Percentiles rank a stretch among this genome's conserved stretches.
Conservation (phyloP, 2,113 vertebrate genomes). For the Bothrops jararaca region DNA sequence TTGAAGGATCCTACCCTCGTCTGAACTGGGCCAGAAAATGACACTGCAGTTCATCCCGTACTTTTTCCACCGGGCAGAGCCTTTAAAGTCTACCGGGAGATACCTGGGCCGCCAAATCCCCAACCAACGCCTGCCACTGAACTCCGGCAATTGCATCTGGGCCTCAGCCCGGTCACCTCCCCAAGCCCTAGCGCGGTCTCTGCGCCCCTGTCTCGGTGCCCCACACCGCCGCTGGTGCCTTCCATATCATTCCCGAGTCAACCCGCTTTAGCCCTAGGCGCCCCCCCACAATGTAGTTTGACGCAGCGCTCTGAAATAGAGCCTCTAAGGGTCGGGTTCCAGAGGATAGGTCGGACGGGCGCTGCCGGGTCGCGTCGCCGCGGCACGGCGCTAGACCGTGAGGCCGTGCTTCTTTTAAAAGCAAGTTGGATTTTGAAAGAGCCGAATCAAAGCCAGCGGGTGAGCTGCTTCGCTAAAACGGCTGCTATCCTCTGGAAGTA, state of each 20-base stretch:
- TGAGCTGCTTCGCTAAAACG: background rate
- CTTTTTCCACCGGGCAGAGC: background rate
- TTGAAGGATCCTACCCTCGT: too few relatives aligned
- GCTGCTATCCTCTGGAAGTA: background rate
- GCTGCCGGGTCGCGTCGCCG: too few relatives aligned
- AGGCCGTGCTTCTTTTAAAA: background rate
- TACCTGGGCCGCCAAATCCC: too few relatives aligned
- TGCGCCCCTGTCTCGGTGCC: background rate
- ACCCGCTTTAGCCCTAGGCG: background rate
- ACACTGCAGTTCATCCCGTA: background rate
- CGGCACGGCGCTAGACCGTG: too few relatives aligned
- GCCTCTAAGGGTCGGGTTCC: background rate
- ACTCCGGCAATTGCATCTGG: background rate
- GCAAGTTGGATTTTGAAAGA: background rate
- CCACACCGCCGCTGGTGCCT: background rate
- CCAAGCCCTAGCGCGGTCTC: background rate
- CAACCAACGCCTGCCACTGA: rapidly evolving
- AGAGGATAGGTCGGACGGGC: background rate
- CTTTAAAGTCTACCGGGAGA: rapidly evolving
- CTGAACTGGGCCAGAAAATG: background rate
- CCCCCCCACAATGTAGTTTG: background rate
- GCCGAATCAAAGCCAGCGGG: background rate
- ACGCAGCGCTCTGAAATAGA: background rate
- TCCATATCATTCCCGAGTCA: background rate
- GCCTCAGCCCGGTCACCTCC: background rate